Base-by-base conservation (phyloP, 2,113 vertebrate species). In the Sialia sialis region DNA sequence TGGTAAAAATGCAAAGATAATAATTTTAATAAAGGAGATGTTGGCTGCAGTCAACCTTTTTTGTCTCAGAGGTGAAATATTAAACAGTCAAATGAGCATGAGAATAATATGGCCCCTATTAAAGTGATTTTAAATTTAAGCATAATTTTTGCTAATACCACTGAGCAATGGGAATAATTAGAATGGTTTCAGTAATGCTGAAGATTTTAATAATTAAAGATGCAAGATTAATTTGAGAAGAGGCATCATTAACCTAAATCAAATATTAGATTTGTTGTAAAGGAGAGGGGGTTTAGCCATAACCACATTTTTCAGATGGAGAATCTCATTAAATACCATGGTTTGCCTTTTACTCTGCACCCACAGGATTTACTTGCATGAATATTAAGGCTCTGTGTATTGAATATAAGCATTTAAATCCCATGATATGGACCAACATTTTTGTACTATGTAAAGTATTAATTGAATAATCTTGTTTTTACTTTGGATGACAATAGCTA, bases 201-300 rank as follows among this genome's bases (percentile, higher is more conserved):
- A 75, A 96, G 88, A 96, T 82, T 97, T 98, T 90, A 98, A 98
- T 98, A 98, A 98, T 97, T 98, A 97, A 98, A 97, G 86, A 74
- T 74, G 95, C 56, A 96, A 97, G 95, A 97, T 97, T 97, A 97
- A 98, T 97, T 97, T 97, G 54, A 96, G 91, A 90, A 97, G 93
- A 95, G 94, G 74, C 95, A 97, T 97, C 95, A 97, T 97, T 97
- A 97, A 94, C 95, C 95, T 92, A 98, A 98, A 97, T 97, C 91
- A 98, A 98, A 97, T 97, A 97, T 97, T 97, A 97, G 90, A 96
- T 97, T 94, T 91, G 41, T 84, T 93, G 69, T 81, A 89, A 96
- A 96, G 92, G 73, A 86, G 55, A 84, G n/a, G 39, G 46, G 30
- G n/a, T 69, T 95, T 80, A 94, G 17, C 44, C 58, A 77, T 86